Evolutionary conservation across 2,888 invertebrate genomes (phyloP), one percentile per base, ranked within the genome.

Genomic region (Noctua janthina): DNA sequence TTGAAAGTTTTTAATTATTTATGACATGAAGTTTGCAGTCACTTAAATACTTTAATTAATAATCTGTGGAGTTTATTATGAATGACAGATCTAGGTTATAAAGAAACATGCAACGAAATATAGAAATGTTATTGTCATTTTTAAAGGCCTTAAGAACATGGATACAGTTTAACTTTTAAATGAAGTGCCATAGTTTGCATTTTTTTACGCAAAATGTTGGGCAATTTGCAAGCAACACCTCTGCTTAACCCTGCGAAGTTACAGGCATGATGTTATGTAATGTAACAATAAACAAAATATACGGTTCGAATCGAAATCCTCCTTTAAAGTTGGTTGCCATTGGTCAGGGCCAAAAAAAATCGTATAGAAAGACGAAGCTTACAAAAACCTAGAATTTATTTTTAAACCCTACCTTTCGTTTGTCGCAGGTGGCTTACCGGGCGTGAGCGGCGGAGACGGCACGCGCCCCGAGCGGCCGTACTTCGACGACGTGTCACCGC

Each of bases 401-500:
- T 23, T 15, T 39, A 23, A 20, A 15, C 74, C 0, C 0, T 62
- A 39, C 17, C 6, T 64, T 73, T 81, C 17, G 11, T 56, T 87
- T 85, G 77, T 87, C 78, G 0, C 93, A 96, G 96, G 91, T 23
- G 96, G 91, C 11, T 86, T 95, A 62, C 86, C 95, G 29, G 95
- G 95, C 11, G 93, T 92, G 76, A 89, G 90, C 79, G 91, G 91
- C 39, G 93, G 95, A 86, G 93, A 96, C 39, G 93, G 92, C 84
- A 91, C 93, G 82, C 93, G 97, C 39, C 96, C 97, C 75, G 98
- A 98, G 91, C 97, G 98, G 91, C 99, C 99, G 8, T 98, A 98
- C 95, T 99, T 99, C 94, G 99, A 99, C 93, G 98, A 99, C 94
- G 98, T 98, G 84, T 98, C 98, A 10, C 98, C 98, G 0, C 97